Conservation (phyloP, 1,140 invertebrate species). For the Procambarus virginalis region DNA sequence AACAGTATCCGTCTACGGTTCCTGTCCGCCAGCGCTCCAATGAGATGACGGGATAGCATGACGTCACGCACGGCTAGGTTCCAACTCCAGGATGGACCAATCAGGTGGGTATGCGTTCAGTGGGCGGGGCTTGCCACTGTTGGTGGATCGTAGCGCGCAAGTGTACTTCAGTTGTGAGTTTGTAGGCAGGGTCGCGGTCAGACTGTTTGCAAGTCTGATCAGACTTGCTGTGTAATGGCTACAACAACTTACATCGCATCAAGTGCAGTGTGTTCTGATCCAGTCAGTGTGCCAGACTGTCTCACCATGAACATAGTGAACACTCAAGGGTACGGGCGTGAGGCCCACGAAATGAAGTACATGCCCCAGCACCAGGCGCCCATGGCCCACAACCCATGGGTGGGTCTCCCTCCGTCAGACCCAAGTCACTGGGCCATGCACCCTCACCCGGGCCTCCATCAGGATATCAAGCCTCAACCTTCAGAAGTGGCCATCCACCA, state of each 20-base stretch:
- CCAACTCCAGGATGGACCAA: slow-evolving; percentile 4
- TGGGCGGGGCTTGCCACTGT: slow-evolving; percentile 43
- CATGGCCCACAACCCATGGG: slow-evolving; percentile 86
- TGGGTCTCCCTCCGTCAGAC: slow-evolving; percentile 84
- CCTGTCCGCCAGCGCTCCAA: slow-evolving; percentile 56
- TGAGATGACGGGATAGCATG: slow-evolving; percentile 37
- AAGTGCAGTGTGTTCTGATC: slow-evolving; percentile 71
- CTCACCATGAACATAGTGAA: slow-evolving; percentile 71
- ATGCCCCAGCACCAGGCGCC: slow-evolving; percentile 86
- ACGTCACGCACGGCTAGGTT: slow-evolving; percentile 58
- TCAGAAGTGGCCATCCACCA: slow-evolving; percentile 77
- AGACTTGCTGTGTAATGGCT: slow-evolving; percentile 69
- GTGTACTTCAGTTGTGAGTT: slow-evolving; percentile 70
- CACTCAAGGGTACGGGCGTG: slow-evolving; percentile 70
- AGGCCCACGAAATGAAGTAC: slow-evolving; percentile 91
- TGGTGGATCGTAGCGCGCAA: slow-evolving; percentile 49
- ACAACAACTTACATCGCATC: slow-evolving; percentile 71
- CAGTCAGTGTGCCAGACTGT: slow-evolving; percentile 71
- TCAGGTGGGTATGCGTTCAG: background rate
- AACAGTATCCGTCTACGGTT: slow-evolving; percentile 61
- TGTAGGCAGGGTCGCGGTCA: slow-evolving; percentile 69
- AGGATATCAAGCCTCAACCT: slow-evolving; percentile 75
- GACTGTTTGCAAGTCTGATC: slow-evolving; percentile 69
- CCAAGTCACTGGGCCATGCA: slow-evolving; percentile 82
- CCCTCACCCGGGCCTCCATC: slow-evolving; percentile 75